Evolutionary conservation across 1,140 invertebrate genomes (phyloP), one percentile per base, ranked within the genome.

Genomic region (Panulirus ornatus): DNA sequence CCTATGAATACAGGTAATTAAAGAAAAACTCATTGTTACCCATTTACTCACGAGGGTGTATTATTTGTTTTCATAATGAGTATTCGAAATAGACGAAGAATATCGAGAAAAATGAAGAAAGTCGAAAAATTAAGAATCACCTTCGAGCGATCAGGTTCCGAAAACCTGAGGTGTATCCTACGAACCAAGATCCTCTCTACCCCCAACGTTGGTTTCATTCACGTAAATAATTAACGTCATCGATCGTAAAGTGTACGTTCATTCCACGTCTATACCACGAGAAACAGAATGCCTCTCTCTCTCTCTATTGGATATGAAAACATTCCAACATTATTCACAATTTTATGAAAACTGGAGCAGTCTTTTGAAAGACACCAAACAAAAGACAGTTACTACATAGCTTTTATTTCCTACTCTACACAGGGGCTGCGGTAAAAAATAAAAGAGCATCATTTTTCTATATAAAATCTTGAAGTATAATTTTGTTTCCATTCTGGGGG

Each of bases 401-500:
- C 14, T 78, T 78, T 78, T 78, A 40, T 40, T 2, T n/a, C 22
- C 63, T 30, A 66, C 63, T 66, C 63, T 30, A 54, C 8, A 54
- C 5, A 54, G 8, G 22, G 51, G 51, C n/a, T n/a, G 51, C 36
- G 40, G 44, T 8, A 66, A 83, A 83, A 66, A 83, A 70, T 44
- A 66, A 83, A 83, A 66, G 63, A 70, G n/a, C 9, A 11, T 16
- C 1, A n/a, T 66, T 84, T 84, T 84, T 84, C 58, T 42, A 58
- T 66, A 54, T 38, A 70, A 70, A 70, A 70, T 84, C 22, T 30
- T 70, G 81, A 9, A 84, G n/a, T 70, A 84, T 70, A 70, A 84
- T 70, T 84, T 84, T 84, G 81, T 84, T 84, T 84, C 40, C 81
- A 34, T 34, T 27, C 27, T 38, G 58, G n/a, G n/a, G n/a, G n/a